Evolutionary conservation across 2,888 invertebrate genomes (phyloP), one percentile per base, ranked within the genome.

Genomic region (Dicroscelio sp.): DNA sequence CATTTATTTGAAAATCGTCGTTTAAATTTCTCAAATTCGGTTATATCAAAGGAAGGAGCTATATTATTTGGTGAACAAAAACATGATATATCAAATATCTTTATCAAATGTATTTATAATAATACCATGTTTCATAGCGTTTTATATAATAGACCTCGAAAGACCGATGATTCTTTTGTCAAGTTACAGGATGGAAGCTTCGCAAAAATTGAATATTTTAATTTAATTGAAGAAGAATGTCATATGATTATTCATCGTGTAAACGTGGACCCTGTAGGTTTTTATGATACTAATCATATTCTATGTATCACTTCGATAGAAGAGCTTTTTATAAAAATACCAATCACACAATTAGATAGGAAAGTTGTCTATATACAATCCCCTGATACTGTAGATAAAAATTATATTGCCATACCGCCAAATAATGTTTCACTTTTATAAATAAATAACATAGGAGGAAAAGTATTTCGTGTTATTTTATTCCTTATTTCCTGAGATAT

Each of bases 81-180:
- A n/a, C n/a, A n/a, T n/a, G n/a, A n/a, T n/a, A 5, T 60, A 71
- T 65, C 73, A 71, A 17, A 69, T 73, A 20, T 58, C 84, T 60
- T 82, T 80, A 14, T 25, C 60, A 79, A 79, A 30, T 79, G 65
- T 30, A 79, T 79, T 48, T 79, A 79, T 79, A 63, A 79, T 30
- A n/a, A 48, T 48, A 43, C 8, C 25, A 3, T 79, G 25, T 79
- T 31, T 30, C 65, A 79, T 27, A 48, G 65, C 30, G 48, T 31
- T 20, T 48, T 65, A 17, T 65, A 79, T 43, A 23, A 14, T 2
- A 58, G 60, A 60, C 35, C 71, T 2, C 35, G 60, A 25, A 83
- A 83, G 60, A 58, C 58, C 60, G 43, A 83, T 25, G 71, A 83
- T 25, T 73, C 83, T 55, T 71, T 58, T 20, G 71, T 71, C 43